phyloP scores from a whole-genome alignment of 2,113 vertebrate species.

The Poeciliopsis turrubarensis region DNA sequence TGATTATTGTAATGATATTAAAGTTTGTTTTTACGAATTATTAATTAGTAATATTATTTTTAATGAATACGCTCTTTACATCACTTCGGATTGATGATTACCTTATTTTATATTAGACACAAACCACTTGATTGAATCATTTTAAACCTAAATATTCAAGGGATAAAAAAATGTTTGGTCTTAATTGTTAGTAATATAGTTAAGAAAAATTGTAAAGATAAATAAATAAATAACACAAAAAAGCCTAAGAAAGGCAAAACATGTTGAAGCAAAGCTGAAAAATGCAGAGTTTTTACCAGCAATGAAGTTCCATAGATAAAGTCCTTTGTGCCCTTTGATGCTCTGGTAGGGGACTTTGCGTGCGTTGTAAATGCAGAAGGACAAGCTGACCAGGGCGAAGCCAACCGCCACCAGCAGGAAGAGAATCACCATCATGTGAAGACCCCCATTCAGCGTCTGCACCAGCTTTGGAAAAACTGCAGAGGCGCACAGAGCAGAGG shows the following conservation, averaged over 20 bases:
- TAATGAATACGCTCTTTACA: too few relatives aligned
- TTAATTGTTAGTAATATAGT: background rate
- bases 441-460: conserved; percentile 85
- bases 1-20: too few relatives aligned
- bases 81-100: too few relatives aligned
- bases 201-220: too few relatives aligned
- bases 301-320: conserved; percentile 94
- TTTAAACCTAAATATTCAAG: too few relatives aligned
- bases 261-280: background rate
- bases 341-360: conserved; percentile 92
- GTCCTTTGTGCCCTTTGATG: conserved; percentile 91
- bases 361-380: conserved; percentile 92
- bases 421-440: conserved; percentile 89
- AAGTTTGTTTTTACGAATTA: too few relatives aligned
- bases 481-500: conserved; percentile 41
- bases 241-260: background rate
- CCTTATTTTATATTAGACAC: too few relatives aligned
- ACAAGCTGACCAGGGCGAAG: conserved; percentile 90
- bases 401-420: conserved; percentile 87
- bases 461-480: conserved; percentile 94
- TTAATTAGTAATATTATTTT: too few relatives aligned
- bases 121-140: too few relatives aligned
- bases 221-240: background rate
- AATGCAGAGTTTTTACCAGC: conserved; percentile 44
- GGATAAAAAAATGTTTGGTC: background rate